phyloP scores from a whole-genome alignment of 2,888 invertebrate genomes.

The Hyposoter dolosus region DNA sequence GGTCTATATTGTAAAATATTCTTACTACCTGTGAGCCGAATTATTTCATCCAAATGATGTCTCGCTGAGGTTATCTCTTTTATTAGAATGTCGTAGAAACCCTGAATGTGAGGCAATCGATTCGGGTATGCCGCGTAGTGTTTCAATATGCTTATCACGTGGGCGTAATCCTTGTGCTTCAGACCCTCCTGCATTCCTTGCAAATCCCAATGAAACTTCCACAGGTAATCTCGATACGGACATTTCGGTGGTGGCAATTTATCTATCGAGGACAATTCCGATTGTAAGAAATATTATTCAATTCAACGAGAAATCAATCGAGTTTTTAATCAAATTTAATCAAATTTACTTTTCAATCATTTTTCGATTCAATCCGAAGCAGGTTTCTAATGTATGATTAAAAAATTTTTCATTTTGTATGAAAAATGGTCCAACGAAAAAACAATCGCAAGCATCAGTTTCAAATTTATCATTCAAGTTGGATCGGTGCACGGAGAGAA shows the following conservation, averaged over 20 bases:
- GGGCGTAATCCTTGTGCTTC: conserved; percentile 73
- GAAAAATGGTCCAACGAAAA: too few species aligned
- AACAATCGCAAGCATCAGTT: too few species aligned
- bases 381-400: too few species aligned
- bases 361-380: too few species aligned
- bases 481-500: too few species aligned
- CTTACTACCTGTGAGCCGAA: conserved; percentile 76
- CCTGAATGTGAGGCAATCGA: conserved; percentile 66
- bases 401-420: too few species aligned
- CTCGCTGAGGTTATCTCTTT: conserved; percentile 73
- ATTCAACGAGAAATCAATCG: neutral
- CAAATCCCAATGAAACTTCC: conserved; percentile 74
- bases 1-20: conserved; percentile 50
- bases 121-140: conserved; percentile 52
- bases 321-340: neutral
- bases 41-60: conserved; percentile 74
- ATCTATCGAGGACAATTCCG: conserved; percentile 67
- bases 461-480: too few species aligned
- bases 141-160: conserved; percentile 72
- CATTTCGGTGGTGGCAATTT: conserved; percentile 68
- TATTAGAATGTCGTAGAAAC: conserved; percentile 76
- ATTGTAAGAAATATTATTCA: neutral
- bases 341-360: neutral
- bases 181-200: conserved; percentile 72
- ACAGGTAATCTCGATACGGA: conserved; percentile 67